A percentile compares a stretch with the other conserved stretches of the same genome.
These are phyloP conservation scores for Drosophila birchii DNA, from an alignment of 2,888 invertebrate genomes.

Conservation along the genomic window DNA sequence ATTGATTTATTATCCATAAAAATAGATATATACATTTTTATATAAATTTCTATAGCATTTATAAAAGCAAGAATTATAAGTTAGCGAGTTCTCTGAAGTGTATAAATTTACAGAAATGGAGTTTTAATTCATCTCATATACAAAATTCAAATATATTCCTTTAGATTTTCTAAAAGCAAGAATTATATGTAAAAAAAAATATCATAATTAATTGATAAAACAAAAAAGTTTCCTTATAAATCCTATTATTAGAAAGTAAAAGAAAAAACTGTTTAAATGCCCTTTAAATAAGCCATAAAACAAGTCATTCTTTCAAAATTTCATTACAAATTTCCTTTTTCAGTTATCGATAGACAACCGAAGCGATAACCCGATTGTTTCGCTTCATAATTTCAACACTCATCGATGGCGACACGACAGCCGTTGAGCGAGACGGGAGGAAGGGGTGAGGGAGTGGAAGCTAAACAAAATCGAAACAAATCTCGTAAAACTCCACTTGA, in stretches of 20 bases:
- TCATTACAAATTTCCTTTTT: background rate
- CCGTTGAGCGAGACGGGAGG: background rate
- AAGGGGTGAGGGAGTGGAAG: background rate
- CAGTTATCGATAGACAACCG: conserved; percentile 12
- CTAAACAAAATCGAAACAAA: conserved; percentile 29
- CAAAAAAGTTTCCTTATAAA: too few species aligned
- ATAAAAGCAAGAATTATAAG: too few species aligned
- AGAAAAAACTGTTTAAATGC: background rate
- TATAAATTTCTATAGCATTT: background rate
- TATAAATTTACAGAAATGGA: too few species aligned
- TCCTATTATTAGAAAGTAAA: too few species aligned
- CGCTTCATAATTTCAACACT: conserved; percentile 21
- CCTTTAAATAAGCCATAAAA: background rate
- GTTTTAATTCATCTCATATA: too few species aligned
- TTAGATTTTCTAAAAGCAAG: too few species aligned
- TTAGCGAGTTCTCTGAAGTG: too few species aligned
- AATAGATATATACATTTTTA: background rate
- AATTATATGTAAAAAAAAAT: too few species aligned
- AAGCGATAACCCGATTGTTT: conserved; percentile 25
- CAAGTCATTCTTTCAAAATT: background rate
- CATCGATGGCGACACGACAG: conserved; percentile 29
- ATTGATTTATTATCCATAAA: background rate
- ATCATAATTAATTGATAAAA: too few species aligned
- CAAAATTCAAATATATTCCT: too few species aligned
- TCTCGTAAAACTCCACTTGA: conserved; percentile 42